Evolutionary conservation across 2,113 vertebrate species (phyloP).

Genomic region (Charadrius vociferus): DNA sequence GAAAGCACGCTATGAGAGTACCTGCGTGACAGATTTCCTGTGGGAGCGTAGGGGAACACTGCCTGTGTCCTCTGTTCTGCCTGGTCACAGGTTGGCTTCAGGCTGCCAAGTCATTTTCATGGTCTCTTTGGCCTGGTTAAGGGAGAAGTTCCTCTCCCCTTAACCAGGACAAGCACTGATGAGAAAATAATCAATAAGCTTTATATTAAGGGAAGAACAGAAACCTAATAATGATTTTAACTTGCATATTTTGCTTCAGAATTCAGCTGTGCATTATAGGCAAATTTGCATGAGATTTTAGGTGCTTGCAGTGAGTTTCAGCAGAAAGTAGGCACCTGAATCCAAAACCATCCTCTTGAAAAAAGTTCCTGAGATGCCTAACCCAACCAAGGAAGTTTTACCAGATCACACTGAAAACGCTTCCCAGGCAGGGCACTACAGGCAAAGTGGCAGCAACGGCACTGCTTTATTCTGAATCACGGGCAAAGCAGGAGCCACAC

Average conservation of each 20-base stretch:
- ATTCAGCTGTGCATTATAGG: background rate
- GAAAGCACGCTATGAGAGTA: background rate
- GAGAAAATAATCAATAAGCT: background rate
- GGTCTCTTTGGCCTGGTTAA: background rate
- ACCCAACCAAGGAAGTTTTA: background rate
- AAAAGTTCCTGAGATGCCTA: background rate
- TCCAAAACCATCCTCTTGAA: background rate
- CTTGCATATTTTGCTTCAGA: background rate
- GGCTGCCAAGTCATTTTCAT: background rate
- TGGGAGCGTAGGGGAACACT: background rate
- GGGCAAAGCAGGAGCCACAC: background rate
- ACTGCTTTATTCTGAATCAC: background rate
- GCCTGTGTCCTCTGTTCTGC: background rate
- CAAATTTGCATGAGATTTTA: background rate
- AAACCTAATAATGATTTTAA: background rate
- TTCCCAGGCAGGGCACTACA: background rate
- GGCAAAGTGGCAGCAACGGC: background rate
- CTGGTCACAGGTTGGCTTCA: background rate
- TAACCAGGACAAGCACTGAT: background rate
- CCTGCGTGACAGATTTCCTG: background rate
- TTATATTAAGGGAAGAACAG: background rate
- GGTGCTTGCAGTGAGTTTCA: background rate
- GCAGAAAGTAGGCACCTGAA: background rate
- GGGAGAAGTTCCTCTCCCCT: background rate
- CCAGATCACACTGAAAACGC: background rate